phyloP scores from a whole-genome alignment of 2,888 invertebrate species.

The Ochlodes sylvanus region DNA sequence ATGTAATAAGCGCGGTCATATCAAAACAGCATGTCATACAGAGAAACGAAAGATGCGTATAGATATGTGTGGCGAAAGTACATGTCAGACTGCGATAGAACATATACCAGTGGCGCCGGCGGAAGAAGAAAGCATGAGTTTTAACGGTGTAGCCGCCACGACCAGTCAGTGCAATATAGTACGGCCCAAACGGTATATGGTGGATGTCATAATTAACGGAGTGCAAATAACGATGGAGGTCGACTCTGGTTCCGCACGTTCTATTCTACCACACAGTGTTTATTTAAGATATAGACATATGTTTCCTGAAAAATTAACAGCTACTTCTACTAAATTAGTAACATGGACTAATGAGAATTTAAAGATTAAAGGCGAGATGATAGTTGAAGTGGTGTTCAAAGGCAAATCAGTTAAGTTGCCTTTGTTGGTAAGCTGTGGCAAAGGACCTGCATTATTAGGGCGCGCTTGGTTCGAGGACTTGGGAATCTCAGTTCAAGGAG shows the following conservation, averaged over 20 bases:
- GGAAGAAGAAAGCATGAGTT: neutral
- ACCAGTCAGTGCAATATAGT: neutral
- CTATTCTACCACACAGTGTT: constrained; percentile 20
- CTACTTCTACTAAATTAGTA: neutral
- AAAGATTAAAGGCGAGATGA: constrained; percentile 19
- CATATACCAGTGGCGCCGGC: neutral
- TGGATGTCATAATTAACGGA: neutral
- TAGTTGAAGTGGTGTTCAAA: neutral
- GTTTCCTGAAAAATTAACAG: neutral
- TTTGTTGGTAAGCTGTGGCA: constrained; percentile 16
- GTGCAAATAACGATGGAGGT: neutral
- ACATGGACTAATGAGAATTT: constrained; percentile 22
- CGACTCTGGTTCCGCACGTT: neutral
- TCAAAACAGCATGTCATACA: neutral
- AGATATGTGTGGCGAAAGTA: neutral
- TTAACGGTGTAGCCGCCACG: neutral
- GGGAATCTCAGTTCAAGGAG: constrained; percentile 2
- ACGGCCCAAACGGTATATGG: neutral
- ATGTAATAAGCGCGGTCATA: constrained; percentile 2
- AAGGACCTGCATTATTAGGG: constrained; percentile 14
- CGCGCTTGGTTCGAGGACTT: constrained; percentile 6
- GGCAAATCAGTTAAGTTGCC: neutral
- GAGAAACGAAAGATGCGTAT: neutral
- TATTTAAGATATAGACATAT: neutral
- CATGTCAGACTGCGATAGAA: neutral